Evolutionary conservation across 2,113 vertebrate genomes (phyloP), one percentile per base, ranked within the genome.

Genomic region (Oxyura jamaicensis): DNA sequence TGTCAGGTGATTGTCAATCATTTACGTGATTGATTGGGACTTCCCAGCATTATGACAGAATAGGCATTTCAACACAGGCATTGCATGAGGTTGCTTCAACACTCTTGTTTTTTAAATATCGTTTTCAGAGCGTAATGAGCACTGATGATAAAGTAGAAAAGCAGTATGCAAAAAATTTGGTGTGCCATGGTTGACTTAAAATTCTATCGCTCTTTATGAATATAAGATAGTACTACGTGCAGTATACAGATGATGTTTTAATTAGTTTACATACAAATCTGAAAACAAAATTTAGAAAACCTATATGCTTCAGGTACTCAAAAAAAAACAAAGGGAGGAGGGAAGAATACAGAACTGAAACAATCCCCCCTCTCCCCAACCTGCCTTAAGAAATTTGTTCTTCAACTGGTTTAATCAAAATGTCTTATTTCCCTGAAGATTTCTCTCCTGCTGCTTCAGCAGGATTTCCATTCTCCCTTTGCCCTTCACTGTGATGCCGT

Each of bases 341-440:
- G 55, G 50, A 83, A 62, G 39, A 77, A 28, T 36, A 78, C 46
- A 35, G 53, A 89, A 56, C 39, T 86, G 83, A 88, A 91, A 90
- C 66, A 78, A 72, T 75, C 80, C 23, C n/a, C 55, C 23, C 68
- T 77, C 20, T 33, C 52, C 23, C 7, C 13, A 66, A 60, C 39
- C 29, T 81, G 71, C 48, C 68, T 83, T 86, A 81, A 83, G 15
- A 60, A 59, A 86, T 90, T 59, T 89, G 48, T 80, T 91, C 82
- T 86, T 91, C 87, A 62, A 2, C 56, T 69, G 35, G 29, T 95
- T 97, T 95, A 96, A 90, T 95, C 91, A 97, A 95, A 96, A 92
- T 0, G 5, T 84, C 90, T 60, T 62, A n/a, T 93, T 79, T 94
- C 91, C 87, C 95, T 77, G 56, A 83, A 89, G 91, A 91, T 53